These are phyloP conservation scores for Synodontis membranacea DNA, from an alignment of 2,113 vertebrate genomes.

Conservation along the genomic window DNA sequence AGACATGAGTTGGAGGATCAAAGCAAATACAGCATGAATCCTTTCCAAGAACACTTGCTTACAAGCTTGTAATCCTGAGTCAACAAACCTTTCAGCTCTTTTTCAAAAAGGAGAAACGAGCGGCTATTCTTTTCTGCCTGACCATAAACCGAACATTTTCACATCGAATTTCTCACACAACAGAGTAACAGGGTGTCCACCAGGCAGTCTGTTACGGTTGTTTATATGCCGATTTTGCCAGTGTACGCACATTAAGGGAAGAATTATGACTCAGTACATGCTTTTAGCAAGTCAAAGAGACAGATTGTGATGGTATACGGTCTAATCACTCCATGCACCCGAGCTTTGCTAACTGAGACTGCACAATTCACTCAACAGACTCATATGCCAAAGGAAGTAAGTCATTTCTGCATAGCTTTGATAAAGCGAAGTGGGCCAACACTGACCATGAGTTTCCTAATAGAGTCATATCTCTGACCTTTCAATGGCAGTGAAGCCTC, in stretches of 20 bases:
- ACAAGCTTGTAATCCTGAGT: slow-evolving; percentile 13
- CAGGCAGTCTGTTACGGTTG: not conserved
- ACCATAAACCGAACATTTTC: not conserved
- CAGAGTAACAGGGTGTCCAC: not conserved
- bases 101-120: not conserved
- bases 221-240: not conserved
- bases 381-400: slow-evolving; percentile 47
- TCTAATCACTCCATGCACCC: not conserved
- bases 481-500: slow-evolving; percentile 1
- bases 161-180: not conserved
- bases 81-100: slow-evolving; percentile 15
- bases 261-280: not conserved
- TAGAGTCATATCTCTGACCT: not conserved
- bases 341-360: not conserved
- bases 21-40: slow-evolving; percentile 4
- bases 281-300: not conserved
- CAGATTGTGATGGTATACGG: not conserved
- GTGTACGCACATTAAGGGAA: not conserved
- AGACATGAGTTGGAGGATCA: not conserved
- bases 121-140: not conserved
- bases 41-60: not conserved
- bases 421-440: slow-evolving; percentile 50
- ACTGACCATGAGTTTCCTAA: slow-evolving; percentile 23
- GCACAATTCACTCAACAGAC: not conserved
- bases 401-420: slow-evolving; percentile 51